Evolutionary conservation across 2,113 vertebrate genomes (phyloP).

Genomic region (Regulus satrapa): DNA sequence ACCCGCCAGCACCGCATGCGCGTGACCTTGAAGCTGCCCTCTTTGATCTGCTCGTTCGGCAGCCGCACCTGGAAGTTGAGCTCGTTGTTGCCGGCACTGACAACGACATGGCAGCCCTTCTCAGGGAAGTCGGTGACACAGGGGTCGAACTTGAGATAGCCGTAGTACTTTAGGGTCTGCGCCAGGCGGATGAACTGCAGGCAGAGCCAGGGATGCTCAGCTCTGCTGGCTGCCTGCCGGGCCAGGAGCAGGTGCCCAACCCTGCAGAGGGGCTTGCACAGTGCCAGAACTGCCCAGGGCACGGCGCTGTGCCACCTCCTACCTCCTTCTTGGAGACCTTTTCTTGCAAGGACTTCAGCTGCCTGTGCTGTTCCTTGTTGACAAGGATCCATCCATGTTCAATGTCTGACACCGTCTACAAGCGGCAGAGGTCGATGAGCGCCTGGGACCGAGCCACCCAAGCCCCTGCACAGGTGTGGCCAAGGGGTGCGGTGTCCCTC

Average conservation of each 20-base stretch:
- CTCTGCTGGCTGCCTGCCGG: rapidly evolving
- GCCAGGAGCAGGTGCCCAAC: background rate
- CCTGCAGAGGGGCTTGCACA: rapidly evolving
- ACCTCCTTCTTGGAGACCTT: conserved; percentile 99
- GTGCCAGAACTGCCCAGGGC: background rate
- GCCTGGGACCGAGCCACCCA: background rate
- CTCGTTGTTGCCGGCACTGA: conserved; percentile 95
- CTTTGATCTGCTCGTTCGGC: conserved; percentile 92
- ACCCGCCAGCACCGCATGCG: conserved; percentile 99
- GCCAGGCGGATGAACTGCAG: conserved; percentile 90
- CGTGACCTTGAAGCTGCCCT: conserved; percentile 97
- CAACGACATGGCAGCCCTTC: conserved; percentile 94
- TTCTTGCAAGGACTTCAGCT: conserved; percentile 96
- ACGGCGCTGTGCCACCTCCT: background rate
- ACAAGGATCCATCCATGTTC: conserved; percentile 95
- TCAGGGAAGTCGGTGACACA: conserved; percentile 96
- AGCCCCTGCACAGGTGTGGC: background rate
- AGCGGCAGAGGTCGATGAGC: background rate
- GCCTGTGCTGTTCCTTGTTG: conserved; percentile 95
- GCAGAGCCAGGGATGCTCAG: background rate
- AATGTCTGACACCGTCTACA: conserved; percentile 92
- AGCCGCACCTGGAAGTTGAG: conserved; percentile 97
- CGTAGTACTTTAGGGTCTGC: conserved; percentile 95
- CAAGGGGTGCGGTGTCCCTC: background rate
- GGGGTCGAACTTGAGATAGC: conserved; percentile 96